These are phyloP conservation scores for Cyprinodon diabolis DNA, from an alignment of 2,797 vertebrate species.

Conservation along the genomic window DNA sequence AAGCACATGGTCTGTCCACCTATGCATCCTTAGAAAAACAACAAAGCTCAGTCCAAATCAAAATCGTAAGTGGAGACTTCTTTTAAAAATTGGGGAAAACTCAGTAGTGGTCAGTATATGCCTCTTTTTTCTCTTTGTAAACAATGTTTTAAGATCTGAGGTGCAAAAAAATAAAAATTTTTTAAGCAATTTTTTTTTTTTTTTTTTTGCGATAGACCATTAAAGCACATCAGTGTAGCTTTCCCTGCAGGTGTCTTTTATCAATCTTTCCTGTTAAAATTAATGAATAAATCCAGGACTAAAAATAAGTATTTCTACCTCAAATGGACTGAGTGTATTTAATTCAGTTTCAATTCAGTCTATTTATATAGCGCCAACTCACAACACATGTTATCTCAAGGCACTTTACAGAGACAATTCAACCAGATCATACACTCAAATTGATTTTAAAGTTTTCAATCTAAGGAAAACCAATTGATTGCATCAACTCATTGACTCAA, in stretches of 20 bases:
- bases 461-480: too few relatives aligned
- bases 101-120: neutral
- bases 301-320: neutral
- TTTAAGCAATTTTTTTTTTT: neutral
- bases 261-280: neutral
- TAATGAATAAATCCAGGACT: neutral
- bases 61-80: neutral
- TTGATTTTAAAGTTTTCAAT: too few relatives aligned
- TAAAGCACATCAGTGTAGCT: neutral
- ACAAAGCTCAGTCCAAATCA: neutral
- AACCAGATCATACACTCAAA: too few relatives aligned
- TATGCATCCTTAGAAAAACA: neutral
- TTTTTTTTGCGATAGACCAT: neutral
- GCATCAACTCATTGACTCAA: too few relatives aligned
- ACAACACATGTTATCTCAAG: too few relatives aligned
- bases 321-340: neutral
- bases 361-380: too few relatives aligned
- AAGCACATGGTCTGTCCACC: neutral
- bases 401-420: too few relatives aligned
- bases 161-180: neutral
- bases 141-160: neutral
- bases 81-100: neutral
- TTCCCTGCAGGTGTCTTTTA: neutral
- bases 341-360: too few relatives aligned
- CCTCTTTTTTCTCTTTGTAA: neutral